Evolutionary conservation across 2,888 invertebrate genomes (phyloP).

Genomic region (Ophion slaviceki): DNA sequence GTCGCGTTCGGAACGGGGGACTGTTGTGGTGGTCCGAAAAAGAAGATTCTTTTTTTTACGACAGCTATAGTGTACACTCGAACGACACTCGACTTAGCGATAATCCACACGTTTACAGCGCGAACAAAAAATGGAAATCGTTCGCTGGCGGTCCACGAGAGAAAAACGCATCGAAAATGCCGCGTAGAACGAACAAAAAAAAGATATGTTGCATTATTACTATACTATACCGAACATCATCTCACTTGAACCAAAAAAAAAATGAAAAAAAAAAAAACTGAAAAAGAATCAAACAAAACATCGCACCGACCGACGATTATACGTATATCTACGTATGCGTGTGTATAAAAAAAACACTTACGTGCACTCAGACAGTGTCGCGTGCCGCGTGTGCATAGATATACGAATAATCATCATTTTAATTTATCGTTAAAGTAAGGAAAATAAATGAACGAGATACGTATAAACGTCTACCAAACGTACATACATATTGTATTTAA

Average conservation of each 20-base stretch:
- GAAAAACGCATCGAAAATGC: slow-evolving; percentile 19
- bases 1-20: background rate
- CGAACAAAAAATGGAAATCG: slow-evolving; percentile 7
- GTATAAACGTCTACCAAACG: slow-evolving; percentile 73
- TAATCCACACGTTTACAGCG: slow-evolving; percentile 42
- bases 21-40: background rate
- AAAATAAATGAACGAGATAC: slow-evolving; percentile 71
- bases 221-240: slow-evolving; percentile 58
- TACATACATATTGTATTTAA: slow-evolving; percentile 80
- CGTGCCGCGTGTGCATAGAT: slow-evolving; percentile 26
- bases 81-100: slow-evolving; percentile 47
- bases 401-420: slow-evolving; percentile 64
- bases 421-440: slow-evolving; percentile 65
- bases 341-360: background rate
- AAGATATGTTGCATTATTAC: slow-evolving; percentile 60
- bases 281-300: slow-evolving; percentile 33
- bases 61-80: slow-evolving; percentile 25
- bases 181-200: slow-evolving; percentile 16
- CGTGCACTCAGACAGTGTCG: background rate
- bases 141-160: slow-evolving; percentile 46
- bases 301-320: slow-evolving; percentile 62
- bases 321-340: slow-evolving; percentile 37
- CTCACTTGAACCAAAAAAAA: slow-evolving; percentile 39
- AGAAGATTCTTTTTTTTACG: slow-evolving; percentile 25
- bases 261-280: slow-evolving; percentile 4